phyloP scores from a whole-genome alignment of 2,797 vertebrate species.

The Mus spretus region DNA sequence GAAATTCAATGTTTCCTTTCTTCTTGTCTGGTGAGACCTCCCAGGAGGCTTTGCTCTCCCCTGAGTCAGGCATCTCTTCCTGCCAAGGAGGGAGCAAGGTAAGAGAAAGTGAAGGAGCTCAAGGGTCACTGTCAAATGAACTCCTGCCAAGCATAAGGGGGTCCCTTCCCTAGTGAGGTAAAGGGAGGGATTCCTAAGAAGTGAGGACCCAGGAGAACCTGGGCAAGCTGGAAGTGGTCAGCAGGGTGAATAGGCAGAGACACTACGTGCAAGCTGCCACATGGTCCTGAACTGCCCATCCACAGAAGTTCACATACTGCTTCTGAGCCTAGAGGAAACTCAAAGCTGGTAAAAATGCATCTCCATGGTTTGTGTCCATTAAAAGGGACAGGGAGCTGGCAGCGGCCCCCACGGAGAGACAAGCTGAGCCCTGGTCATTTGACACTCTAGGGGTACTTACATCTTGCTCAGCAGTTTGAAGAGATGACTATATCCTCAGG shows the following conservation, averaged over 20 bases:
- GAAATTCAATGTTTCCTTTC: neutral
- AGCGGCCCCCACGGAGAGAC: no score
- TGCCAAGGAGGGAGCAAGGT: neutral
- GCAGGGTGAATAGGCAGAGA: neutral
- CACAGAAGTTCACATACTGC: neutral
- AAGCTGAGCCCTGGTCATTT: neutral
- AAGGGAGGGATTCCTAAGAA: neutral
- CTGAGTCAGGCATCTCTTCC: neutral
- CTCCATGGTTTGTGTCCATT: neutral
- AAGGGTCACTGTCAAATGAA: neutral
- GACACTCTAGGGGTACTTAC: neutral
- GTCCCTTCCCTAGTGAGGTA: neutral
- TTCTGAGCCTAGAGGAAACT: neutral
- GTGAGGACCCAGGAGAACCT: neutral
- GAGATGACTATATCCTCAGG: neutral
- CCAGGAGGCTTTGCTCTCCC: neutral
- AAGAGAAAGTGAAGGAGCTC: no score
- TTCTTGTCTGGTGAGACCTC: neutral
- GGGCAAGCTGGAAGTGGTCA: neutral
- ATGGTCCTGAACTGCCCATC: no score
- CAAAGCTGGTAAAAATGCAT: rapidly evolving
- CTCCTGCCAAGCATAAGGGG: neutral
- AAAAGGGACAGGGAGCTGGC: neutral
- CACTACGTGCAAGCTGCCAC: no score
- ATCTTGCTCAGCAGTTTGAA: neutral